Evolutionary conservation across 2,113 vertebrate species (phyloP).

Genomic region (Chionis minor): DNA sequence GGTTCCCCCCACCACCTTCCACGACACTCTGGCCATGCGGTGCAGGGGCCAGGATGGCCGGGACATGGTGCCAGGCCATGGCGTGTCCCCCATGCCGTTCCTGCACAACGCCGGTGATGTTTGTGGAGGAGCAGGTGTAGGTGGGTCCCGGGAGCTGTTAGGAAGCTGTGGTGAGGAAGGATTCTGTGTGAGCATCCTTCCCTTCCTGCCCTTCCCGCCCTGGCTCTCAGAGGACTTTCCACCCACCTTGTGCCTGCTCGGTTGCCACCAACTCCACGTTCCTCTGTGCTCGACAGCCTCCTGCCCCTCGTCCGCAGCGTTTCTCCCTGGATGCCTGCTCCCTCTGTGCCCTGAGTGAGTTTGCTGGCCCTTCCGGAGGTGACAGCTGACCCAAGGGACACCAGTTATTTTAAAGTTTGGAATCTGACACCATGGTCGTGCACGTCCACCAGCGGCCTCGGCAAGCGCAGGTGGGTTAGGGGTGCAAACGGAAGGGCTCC

Average conservation of each 20-base stretch:
- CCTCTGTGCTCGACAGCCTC: background rate
- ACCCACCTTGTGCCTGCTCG: accelerated
- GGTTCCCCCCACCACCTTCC: accelerated
- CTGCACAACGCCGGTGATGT: background rate
- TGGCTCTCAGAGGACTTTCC: accelerated
- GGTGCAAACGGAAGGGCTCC: background rate
- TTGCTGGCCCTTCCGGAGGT: background rate
- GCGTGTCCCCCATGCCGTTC: accelerated
- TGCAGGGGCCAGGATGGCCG: background rate
- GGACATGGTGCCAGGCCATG: background rate
- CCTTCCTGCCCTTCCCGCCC: background rate
- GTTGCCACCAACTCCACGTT: background rate
- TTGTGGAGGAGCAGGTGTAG: background rate
- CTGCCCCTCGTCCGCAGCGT: accelerated
- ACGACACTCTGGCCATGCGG: accelerated
- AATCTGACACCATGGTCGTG: background rate
- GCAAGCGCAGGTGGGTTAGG: accelerated
- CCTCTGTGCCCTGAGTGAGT: background rate
- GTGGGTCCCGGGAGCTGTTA: background rate
- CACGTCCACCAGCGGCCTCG: background rate
- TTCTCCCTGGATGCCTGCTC: background rate
- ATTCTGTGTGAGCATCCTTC: background rate
- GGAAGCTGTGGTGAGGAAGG: background rate
- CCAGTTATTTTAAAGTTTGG: background rate
- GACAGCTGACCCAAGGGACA: accelerated